Conservation (phyloP, 2,113 vertebrate genomes). For the Hoplias malabaricus region DNA sequence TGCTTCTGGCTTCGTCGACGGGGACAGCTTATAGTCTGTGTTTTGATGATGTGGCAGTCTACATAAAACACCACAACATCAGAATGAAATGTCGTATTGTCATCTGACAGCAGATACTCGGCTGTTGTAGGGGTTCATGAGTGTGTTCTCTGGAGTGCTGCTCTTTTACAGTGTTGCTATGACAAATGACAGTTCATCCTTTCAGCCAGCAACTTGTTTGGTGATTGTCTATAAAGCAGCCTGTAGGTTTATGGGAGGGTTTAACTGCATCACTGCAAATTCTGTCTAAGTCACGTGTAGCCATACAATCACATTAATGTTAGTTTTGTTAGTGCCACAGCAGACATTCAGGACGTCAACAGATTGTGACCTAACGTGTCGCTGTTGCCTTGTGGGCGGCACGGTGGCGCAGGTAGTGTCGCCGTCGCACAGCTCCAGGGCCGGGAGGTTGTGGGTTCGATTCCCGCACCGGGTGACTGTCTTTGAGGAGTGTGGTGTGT, state of each 20-base stretch:
- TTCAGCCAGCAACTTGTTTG: neutral
- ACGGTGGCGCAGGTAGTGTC: no score
- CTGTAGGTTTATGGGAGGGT: neutral
- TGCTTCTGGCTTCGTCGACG: neutral
- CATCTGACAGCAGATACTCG: neutral
- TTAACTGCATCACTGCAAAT: neutral
- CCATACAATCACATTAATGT: no score
- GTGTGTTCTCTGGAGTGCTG: neutral
- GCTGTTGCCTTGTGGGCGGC: no score
- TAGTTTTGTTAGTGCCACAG: no score
- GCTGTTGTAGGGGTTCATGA: neutral
- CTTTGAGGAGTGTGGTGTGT: no score
- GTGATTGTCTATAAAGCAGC: neutral
- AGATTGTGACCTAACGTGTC: no score
- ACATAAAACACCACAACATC: neutral
- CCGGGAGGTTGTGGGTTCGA: no score
- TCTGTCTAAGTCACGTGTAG: no score
- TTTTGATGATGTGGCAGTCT: neutral
- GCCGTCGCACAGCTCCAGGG: no score
- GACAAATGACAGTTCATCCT: neutral
- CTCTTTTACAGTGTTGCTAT: neutral
- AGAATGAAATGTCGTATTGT: neutral
- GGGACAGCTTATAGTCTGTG: neutral
- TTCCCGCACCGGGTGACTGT: no score
- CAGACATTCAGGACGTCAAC: no score